A percentile compares a stretch with the other conserved stretches of the same genome.
Evolutionary conservation across 2,888 invertebrate species (phyloP).

Genomic region (Cinara cedri): DNA sequence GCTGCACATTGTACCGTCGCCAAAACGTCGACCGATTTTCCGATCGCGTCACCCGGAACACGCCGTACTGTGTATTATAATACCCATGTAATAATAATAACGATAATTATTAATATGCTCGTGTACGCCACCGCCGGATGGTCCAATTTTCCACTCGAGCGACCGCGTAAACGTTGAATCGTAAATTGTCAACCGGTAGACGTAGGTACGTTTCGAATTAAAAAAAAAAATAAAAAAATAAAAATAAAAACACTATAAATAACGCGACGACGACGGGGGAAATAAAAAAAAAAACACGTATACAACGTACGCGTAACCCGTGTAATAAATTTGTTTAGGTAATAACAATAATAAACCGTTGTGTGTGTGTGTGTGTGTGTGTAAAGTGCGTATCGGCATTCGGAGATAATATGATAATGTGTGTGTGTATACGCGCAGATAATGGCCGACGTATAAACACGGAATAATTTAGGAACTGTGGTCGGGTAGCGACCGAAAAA

Average conservation of each 20-base stretch:
- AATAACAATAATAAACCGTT: conserved; percentile 19
- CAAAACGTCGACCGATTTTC: conserved; percentile 41
- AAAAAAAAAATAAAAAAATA: conserved; percentile 22
- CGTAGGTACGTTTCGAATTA: conserved; percentile 24
- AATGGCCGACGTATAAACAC: too few relatives aligned
- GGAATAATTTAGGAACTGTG: conserved; percentile 50
- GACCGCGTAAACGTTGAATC: conserved; percentile 53
- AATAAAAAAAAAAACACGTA: not conserved
- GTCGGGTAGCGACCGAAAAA: conserved; percentile 37
- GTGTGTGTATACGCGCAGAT: not conserved
- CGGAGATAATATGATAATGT: not conserved
- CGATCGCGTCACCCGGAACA: conserved; percentile 44
- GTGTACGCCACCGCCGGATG: not conserved
- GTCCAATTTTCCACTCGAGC: conserved; percentile 52
- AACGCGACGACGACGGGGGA: conserved; percentile 3
- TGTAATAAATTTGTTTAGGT: not conserved
- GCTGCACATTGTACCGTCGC: too few relatives aligned
- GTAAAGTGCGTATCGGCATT: conserved; percentile 47
- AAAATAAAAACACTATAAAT: conserved; percentile 4
- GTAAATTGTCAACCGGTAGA: conserved; percentile 46
- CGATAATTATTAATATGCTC: not conserved
- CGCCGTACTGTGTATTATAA: not conserved
- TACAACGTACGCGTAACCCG: conserved; percentile 14
- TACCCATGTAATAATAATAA: not conserved
- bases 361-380: too few relatives aligned